Percentiles rank a stretch among this genome's conserved stretches.
phyloP scores from a whole-genome alignment of 2,888 invertebrate species.

The Scelioninae gen. 2 region DNA sequence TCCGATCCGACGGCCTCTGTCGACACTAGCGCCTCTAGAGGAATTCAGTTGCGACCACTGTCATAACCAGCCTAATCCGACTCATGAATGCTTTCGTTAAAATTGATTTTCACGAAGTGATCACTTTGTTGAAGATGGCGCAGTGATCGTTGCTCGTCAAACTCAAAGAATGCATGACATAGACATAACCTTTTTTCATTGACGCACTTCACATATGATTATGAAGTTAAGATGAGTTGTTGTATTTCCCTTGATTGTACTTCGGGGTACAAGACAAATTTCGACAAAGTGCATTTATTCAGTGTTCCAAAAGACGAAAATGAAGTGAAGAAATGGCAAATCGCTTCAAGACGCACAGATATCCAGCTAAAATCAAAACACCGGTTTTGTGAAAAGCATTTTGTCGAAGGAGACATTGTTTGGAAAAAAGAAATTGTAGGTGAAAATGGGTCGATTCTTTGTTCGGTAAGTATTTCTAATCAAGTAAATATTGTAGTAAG shows the following conservation, averaged over 20 bases:
- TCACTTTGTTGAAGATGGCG: too few species aligned
- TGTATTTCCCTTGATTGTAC: constrained; percentile 2
- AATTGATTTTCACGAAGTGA: too few species aligned
- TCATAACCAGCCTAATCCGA: too few species aligned
- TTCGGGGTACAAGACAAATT: constrained; percentile 10
- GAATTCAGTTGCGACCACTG: too few species aligned
- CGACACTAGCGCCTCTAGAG: too few species aligned
- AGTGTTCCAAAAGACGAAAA: constrained; percentile 3
- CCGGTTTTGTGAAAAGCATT: constrained; percentile 16
- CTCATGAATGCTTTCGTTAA: too few species aligned
- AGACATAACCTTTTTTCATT: constrained; percentile 1
- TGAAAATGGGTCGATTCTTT: too few species aligned
- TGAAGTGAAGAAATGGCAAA: constrained; percentile 2
- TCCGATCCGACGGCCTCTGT: too few species aligned
- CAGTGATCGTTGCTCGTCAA: constrained; percentile 1
- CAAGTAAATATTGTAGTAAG: background rate
- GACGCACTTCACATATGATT: constrained; percentile 1
- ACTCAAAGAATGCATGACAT: constrained; percentile 1
- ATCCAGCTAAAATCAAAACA: background rate
- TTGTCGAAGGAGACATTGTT: background rate
- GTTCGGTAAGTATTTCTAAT: too few species aligned
- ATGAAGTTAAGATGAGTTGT: constrained; percentile 1
- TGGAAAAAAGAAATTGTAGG: too few species aligned
- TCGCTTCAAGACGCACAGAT: constrained; percentile 2
- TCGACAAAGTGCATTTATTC: constrained; percentile 11